A percentile compares a stretch with the other conserved stretches of the same genome.
Conservation (phyloP, 23 tunicate species). For the Halocynthia roretzi region DNA sequence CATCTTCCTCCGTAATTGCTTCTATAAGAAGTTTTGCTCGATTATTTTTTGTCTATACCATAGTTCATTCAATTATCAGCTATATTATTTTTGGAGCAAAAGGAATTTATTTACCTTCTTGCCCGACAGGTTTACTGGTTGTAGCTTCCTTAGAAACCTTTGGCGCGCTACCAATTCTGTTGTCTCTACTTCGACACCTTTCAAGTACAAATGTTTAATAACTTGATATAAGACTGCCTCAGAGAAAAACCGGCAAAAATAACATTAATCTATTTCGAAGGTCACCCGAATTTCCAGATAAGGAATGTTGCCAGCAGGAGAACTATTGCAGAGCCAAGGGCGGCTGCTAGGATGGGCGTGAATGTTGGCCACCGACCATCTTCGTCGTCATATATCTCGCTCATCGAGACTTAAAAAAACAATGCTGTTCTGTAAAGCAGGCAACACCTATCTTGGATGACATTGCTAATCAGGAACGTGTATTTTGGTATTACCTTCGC, state of each 20-base stretch:
- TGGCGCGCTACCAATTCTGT: too few species aligned
- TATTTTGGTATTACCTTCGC: constrained; percentile 34
- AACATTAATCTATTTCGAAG: too few species aligned
- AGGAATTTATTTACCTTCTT: too few species aligned
- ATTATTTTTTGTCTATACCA: background rate
- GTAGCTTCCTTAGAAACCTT: too few species aligned
- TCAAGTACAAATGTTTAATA: too few species aligned
- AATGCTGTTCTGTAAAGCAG: background rate
- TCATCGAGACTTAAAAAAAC: background rate
- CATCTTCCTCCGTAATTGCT: background rate
- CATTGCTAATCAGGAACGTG: background rate
- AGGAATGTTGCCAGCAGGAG: background rate
- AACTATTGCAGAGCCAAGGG: background rate
- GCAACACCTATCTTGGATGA: background rate
- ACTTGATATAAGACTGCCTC: too few species aligned
- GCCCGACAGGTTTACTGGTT: too few species aligned
- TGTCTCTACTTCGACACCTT: too few species aligned
- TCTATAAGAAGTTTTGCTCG: background rate
- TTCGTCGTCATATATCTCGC: background rate
- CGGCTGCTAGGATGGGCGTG: background rate
- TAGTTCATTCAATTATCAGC: background rate
- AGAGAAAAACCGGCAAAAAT: background rate
- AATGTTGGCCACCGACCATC: background rate
- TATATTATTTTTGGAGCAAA: too few species aligned
- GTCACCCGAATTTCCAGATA: constrained; percentile 2